Base-by-base conservation (phyloP, 2,888 invertebrate genomes). In the Apoda limacodes region DNA sequence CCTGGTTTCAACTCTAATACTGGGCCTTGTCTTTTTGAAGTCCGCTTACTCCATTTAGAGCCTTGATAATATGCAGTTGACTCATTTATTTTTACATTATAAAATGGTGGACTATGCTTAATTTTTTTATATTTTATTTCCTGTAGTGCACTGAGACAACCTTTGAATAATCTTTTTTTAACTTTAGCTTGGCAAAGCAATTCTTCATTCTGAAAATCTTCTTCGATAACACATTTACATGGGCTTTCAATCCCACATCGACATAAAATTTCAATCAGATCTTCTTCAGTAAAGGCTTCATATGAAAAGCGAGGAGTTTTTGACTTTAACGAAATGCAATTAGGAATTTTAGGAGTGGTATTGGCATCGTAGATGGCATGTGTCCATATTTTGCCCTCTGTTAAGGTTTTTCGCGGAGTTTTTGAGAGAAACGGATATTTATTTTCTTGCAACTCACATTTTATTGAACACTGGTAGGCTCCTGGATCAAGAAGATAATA, bases 21-120 rank as follows among this genome's bases (percentile, higher is more conserved):
- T 39, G 49, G 48, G 22, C 30, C 22, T 7, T 42, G 34, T 31
- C 60, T 50, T 34, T 47, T 48, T 9, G 65, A 52, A 30, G 57
- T 63, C 54, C 68, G 50, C 13, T 50, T 43, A 50, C 75, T 72
- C 78, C 76, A 75, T 59, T 75, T 76, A 22, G 75, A 76, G 3
- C 76, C 76, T 4, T 42, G 60, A 39, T 75, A 78, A 50, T 59
- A 74, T 17, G 54, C 45, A 11, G 66, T 63, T 3, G 50, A 52
- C 30, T 67, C 67, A 5, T 46, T 43, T n/a, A 68, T 53, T 29
- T 39, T 48, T 1, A 54, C 31, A 34, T 75, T 45, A 46, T 72
- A 74, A 44, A 74, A 68, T 7, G 62, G 62, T 10, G 66, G 67
- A 22, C 52, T 44, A 32, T 13, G 3, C 6, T 32, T 26, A 12